These are phyloP conservation scores for Parnassius apollo DNA, from an alignment of 2,888 invertebrate species.

Conservation along the genomic window DNA sequence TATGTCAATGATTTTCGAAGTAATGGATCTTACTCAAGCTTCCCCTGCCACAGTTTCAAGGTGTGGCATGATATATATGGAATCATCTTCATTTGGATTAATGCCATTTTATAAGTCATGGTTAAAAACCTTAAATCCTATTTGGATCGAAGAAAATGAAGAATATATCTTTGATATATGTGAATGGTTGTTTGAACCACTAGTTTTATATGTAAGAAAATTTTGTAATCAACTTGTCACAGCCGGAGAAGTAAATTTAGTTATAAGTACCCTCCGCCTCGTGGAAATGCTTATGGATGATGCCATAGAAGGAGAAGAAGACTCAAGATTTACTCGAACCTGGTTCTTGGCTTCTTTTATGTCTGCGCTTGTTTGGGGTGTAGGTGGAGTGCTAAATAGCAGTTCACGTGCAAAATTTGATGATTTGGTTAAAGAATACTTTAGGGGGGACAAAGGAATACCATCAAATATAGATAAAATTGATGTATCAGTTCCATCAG, in stretches of 20 bases:
- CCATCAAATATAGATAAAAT: conserved; percentile 82
- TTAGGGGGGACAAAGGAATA: conserved; percentile 66
- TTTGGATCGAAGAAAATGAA: conserved; percentile 83
- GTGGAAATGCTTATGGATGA: conserved; percentile 89
- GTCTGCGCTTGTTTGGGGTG: conserved; percentile 90
- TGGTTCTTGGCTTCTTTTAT: conserved; percentile 91
- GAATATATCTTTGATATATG: conserved; percentile 83
- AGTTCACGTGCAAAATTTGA: conserved; percentile 87
- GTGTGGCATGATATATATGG: conserved; percentile 95
- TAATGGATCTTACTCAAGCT: conserved; percentile 91
- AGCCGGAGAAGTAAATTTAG: conserved; percentile 87
- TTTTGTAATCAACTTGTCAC: conserved; percentile 83
- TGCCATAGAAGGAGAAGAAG: conserved; percentile 86
- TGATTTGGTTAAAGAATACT: conserved; percentile 79
- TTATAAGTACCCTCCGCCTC: conserved; percentile 86
- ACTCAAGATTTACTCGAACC: conserved; percentile 83
- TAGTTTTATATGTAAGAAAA: conserved; percentile 86
- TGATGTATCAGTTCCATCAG: conserved; percentile 88
- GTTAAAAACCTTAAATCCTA: conserved; percentile 83
- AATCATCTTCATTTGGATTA: conserved; percentile 92
- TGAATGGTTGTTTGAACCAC: conserved; percentile 90
- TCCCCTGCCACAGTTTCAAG: conserved; percentile 94
- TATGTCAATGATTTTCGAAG: conserved; percentile 95
- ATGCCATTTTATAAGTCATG: conserved; percentile 90
- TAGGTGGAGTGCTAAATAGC: conserved; percentile 89